These are phyloP conservation scores for Sandelia bainsii DNA, from an alignment of 2,797 vertebrate genomes.

Conservation along the genomic window DNA sequence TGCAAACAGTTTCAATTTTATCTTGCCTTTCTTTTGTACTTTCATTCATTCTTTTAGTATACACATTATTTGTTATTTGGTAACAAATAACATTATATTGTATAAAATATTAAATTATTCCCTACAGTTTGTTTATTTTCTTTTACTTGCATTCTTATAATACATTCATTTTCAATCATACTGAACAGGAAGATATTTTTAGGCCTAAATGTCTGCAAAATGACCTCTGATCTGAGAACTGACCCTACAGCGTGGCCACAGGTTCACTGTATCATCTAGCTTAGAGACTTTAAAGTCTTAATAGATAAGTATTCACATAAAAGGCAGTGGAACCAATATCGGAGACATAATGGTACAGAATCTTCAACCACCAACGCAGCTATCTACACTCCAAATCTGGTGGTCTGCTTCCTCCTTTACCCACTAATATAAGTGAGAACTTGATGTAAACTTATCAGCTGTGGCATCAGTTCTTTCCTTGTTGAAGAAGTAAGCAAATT, in stretches of 20 bases:
- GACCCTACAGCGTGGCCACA: background rate
- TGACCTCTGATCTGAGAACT: background rate
- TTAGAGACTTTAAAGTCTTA: background rate
- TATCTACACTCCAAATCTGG: background rate
- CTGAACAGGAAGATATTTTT: background rate
- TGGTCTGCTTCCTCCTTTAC: background rate
- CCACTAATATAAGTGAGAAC: background rate
- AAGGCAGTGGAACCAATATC: background rate
- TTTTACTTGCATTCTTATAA: too few relatives aligned
- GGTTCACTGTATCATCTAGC: background rate
- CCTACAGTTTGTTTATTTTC: too few relatives aligned
- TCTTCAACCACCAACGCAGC: background rate
- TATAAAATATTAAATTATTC: too few relatives aligned
- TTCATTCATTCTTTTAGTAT: background rate
- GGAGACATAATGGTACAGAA: background rate
- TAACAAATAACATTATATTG: too few relatives aligned
- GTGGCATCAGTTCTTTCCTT: background rate
- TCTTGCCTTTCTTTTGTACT: background rate
- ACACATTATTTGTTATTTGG: too few relatives aligned
- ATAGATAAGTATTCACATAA: background rate
- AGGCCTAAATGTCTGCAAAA: background rate
- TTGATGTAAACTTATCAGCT: background rate
- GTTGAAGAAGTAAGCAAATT: background rate
- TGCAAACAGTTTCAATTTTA: conserved; percentile 4
- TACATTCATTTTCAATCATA: background rate